phyloP scores from a whole-genome alignment of 2,888 invertebrate genomes.

The Enchytraeus crypticus region DNA sequence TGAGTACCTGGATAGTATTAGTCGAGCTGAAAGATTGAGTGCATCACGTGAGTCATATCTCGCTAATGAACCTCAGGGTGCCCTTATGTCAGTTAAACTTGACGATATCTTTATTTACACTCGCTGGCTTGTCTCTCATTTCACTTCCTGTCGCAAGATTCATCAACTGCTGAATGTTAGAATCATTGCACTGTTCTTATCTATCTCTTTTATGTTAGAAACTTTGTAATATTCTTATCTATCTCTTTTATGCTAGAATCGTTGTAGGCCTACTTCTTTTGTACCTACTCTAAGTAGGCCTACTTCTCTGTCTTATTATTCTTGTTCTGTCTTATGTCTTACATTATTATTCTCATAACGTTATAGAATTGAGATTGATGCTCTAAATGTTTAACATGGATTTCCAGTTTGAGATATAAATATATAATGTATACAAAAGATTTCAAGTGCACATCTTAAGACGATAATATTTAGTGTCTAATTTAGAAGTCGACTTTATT shows the following conservation, averaged over 20 bases:
- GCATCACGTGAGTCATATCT: conserved; percentile 35
- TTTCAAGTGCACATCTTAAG: too few species aligned
- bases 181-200: neutral
- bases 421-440: too few species aligned
- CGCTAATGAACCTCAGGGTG: conserved; percentile 31
- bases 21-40: conserved; percentile 39
- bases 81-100: conserved; percentile 32
- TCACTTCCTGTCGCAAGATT: conserved; percentile 40
- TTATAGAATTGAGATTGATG: too few species aligned
- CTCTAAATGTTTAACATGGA: too few species aligned
- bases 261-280: too few species aligned
- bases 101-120: conserved; percentile 47
- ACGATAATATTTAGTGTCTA: too few species aligned
- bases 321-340: too few species aligned
- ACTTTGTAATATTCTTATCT: neutral
- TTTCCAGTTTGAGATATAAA: too few species aligned
- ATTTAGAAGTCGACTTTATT: too few species aligned
- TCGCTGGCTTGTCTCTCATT: conserved; percentile 44
- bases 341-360: too few species aligned
- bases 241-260: conserved; percentile 1
- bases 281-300: too few species aligned
- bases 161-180: conserved; percentile 42
- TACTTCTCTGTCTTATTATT: too few species aligned
- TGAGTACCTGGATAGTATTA: conserved; percentile 45
- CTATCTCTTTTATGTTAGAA: conserved; percentile 3